Conservation (phyloP, 2,113 vertebrate species). For the Myiozetetes cayanensis region DNA sequence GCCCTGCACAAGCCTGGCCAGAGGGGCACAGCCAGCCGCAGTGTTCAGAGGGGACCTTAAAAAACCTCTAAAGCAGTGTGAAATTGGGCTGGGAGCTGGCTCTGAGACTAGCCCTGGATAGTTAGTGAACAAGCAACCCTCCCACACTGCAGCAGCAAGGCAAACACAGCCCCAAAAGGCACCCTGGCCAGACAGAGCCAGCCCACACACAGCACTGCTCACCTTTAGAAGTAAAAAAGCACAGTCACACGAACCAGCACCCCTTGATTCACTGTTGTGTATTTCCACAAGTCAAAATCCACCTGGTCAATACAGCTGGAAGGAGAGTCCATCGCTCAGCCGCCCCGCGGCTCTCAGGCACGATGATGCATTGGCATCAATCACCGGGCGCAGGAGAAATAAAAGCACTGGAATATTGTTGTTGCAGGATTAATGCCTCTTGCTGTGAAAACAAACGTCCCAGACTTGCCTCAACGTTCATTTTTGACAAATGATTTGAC, state of each 20-base stretch:
- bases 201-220: accelerated
- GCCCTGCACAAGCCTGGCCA: background rate
- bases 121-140: background rate
- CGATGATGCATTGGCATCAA: background rate
- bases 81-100: background rate
- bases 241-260: accelerated
- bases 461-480: constrained; percentile 9
- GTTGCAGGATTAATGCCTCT: constrained; percentile 50
- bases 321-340: background rate
- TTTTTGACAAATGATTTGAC: constrained; percentile 68
- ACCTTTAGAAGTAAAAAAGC: background rate
- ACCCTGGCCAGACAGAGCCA: background rate
- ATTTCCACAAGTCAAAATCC: background rate
- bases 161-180: background rate
- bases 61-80: accelerated
- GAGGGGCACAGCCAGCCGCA: accelerated
- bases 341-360: background rate
- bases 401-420: background rate
- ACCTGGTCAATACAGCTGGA: background rate
- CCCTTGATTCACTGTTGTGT: background rate
- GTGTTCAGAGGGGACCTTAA: accelerated
- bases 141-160: background rate
- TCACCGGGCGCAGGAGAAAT: background rate
- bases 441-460: constrained; percentile 49
- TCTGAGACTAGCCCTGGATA: background rate